Evolutionary conservation across 2,888 invertebrate species (phyloP), one percentile per base, ranked within the genome.

Genomic region (Zaprionus bogoriensis): DNA sequence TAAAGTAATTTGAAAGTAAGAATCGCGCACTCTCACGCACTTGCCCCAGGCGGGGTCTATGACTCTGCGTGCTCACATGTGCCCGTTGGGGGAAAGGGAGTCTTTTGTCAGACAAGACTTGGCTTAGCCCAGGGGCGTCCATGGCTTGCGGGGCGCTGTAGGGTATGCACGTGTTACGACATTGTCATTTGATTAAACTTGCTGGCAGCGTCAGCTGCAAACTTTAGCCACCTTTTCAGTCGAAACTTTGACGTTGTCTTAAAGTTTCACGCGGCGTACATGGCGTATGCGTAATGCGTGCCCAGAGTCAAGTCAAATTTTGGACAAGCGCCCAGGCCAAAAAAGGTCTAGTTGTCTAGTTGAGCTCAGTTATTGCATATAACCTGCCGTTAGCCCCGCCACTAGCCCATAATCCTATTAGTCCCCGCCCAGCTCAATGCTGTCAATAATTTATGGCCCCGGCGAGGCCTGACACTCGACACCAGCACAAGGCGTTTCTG

Each of bases 151-250:
- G 57, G 61, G n/a, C n/a, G n/a, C n/a, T n/a, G n/a, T n/a, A n/a
- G n/a, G 73, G 77, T 68, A 70, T 80, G 80, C 84, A 86, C 84
- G 87, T 86, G 81, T 77, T 65, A 68, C 68, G 87, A 68, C 87
- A 73, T 77, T 79, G 83, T 78, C 83, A 77, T 85, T 87, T 83
- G 86, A 87, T 86, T 83, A 83, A 86, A 83, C 84, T 87, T 83
- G 83, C 84, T 87, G 80, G 70, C 72, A 62, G 72, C 70, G 42
- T 36, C 45, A 41, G 22, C 62, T 44, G 28, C 41, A 60, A 76
- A 74, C 60, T 63, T 74, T 67, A 63, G 32, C 39, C 42, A 51
- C 50, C 52, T 61, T 70, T 48, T 59, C 38, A 45, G 53, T 27
- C 51, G 74, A 77, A 73, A 54, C 59, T 77, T 62, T 59, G 47